phyloP scores from a whole-genome alignment of 2,797 vertebrate species.

The Acrossocheilus fasciatus region DNA sequence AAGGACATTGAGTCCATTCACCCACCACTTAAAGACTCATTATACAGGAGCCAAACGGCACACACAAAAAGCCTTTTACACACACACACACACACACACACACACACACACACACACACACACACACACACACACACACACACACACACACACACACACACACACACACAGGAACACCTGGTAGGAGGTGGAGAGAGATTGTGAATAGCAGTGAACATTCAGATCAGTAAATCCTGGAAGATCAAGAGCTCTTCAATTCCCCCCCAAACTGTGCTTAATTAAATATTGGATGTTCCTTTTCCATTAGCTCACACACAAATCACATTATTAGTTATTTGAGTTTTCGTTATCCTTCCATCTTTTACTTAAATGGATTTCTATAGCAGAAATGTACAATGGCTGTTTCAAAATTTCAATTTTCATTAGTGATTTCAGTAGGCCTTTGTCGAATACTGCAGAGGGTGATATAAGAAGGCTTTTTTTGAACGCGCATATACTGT shows the following conservation, averaged over 20 bases:
- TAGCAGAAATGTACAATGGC: background rate
- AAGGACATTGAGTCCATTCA: constrained; percentile 62
- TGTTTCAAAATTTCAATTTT: constrained; percentile 6
- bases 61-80: constrained; percentile 69
- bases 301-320: constrained; percentile 8
- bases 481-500: background rate
- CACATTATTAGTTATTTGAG: constrained; percentile 16
- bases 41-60: constrained; percentile 53
- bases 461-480: background rate
- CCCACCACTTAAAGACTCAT: constrained; percentile 60
- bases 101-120: no score
- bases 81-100: background rate
- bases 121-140: background rate
- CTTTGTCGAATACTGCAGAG: background rate
- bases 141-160: constrained; percentile 57
- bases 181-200: constrained; percentile 66
- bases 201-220: constrained; percentile 39
- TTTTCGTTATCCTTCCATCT: constrained; percentile 17
- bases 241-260: constrained; percentile 9
- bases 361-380: background rate
- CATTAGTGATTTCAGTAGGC: background rate
- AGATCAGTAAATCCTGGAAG: constrained; percentile 29
- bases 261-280: constrained; percentile 35
- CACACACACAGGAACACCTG: constrained; percentile 71
- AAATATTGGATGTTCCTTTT: constrained; percentile 18